These are phyloP conservation scores for Astreopora myriophthalma DNA, from an alignment of 64 coral and sea anemone genomes.

Conservation along the genomic window DNA sequence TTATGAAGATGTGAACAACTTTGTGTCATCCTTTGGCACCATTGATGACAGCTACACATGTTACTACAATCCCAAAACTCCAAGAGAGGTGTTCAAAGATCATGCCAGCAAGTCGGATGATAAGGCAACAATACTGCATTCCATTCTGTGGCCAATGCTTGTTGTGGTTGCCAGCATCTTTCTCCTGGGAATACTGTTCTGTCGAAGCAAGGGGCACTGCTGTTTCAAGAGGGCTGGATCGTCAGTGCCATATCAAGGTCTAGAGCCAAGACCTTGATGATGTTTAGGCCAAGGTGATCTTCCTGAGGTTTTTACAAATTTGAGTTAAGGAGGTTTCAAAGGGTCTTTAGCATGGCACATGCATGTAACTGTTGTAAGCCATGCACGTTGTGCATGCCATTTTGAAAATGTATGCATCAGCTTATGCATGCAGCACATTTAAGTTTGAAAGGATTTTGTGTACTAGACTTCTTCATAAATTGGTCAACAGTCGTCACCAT, in stretches of 20 bases:
- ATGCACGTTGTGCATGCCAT: too few species aligned
- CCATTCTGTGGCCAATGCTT: constrained; percentile 60
- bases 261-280: constrained; percentile 2
- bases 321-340: too few species aligned
- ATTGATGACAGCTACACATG: constrained; percentile 1
- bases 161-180: not conserved
- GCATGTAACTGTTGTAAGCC: too few species aligned
- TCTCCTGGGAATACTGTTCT: not conserved
- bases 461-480: too few species aligned
- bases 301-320: not conserved
- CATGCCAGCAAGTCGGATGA: not conserved
- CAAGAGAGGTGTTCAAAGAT: constrained; percentile 6
- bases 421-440: too few species aligned
- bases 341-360: too few species aligned
- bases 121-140: constrained; percentile 39
- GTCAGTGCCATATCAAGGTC: constrained; percentile 7
- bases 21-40: not conserved
- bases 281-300: not conserved
- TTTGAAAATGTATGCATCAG: too few species aligned
- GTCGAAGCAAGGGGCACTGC: not conserved
- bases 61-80: constrained; percentile 56
- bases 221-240: not conserved
- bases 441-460: too few species aligned
- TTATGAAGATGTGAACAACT: not conserved
- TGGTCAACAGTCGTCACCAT: too few species aligned